A percentile compares a stretch with the other conserved stretches of the same genome.
Evolutionary conservation across 2,797 vertebrate genomes (phyloP).

Genomic region (Danio tinwini): DNA sequence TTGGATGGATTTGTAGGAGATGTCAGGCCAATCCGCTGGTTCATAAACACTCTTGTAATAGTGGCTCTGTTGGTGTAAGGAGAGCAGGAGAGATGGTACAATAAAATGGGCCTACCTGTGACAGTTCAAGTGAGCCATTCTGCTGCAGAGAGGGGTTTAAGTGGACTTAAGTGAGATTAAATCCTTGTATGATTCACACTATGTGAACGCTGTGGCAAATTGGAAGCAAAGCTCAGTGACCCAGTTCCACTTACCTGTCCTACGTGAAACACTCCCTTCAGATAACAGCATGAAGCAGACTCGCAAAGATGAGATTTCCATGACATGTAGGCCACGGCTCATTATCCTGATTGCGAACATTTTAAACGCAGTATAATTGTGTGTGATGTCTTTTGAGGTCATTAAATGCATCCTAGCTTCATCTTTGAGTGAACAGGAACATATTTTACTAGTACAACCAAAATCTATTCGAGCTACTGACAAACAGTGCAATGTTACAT

Average conservation of each 20-base stretch:
- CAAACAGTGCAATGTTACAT: not conserved
- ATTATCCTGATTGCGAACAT: conserved; percentile 26
- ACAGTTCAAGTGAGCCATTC: conserved; percentile 65
- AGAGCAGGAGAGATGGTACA: conserved; percentile 54
- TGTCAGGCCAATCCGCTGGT: conserved; percentile 60
- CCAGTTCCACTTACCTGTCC: conserved; percentile 54
- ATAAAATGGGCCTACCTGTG: conserved; percentile 63
- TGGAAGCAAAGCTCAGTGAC: conserved; percentile 62
- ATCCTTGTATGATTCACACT: conserved; percentile 67
- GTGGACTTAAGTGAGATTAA: conserved; percentile 68
- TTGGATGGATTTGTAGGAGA: conserved; percentile 60
- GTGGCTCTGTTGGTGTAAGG: conserved; percentile 49
- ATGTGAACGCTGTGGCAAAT: conserved; percentile 62
- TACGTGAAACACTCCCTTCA: conserved; percentile 54
- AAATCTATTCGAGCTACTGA: not conserved
- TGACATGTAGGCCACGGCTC: conserved; percentile 16
- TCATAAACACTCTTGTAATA: conserved; percentile 57
- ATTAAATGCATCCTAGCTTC: conserved; percentile 7
- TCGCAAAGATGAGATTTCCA: conserved; percentile 42
- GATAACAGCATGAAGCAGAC: conserved; percentile 48
- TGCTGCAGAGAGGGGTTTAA: conserved; percentile 65
- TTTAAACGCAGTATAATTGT: conserved; percentile 14
- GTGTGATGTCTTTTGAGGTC: conserved; percentile 1
- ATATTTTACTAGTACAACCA: not conserved
- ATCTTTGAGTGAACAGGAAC: not conserved